Base-by-base conservation (phyloP, 2,113 vertebrate genomes). In the Gobio gobio region DNA sequence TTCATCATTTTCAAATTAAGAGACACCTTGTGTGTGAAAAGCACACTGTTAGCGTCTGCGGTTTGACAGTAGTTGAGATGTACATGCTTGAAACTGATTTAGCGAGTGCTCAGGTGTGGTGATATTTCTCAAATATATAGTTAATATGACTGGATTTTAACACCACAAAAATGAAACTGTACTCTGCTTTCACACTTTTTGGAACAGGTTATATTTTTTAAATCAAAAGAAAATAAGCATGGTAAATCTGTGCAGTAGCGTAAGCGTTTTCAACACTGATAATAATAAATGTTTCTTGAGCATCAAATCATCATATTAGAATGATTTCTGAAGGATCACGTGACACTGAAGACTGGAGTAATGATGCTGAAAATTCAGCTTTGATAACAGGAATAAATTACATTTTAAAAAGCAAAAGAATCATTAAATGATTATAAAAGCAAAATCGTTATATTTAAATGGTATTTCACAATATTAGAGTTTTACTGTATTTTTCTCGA, bases 1-100 rank as follows among this genome's bases (percentile, higher is more conserved):
- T 88, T 88, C 87, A 88, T 88, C 82, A 84, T 86, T 86, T 88
- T 84, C 70, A 88, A 86, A 88, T 88, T 86, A 88, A 88, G 87
- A 85, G 87, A 78, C 87, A 88, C 73, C 68, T 83, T 58, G 84
- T 43, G 70, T 68, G 59, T 88, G 80, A 86, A 80, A 40, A 54
- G 47, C 72, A 72, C 80, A 83, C 84, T 51, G 76, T 86, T 54
- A 81, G 68, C 73, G 77, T 86, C 84, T 80, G 81, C 58, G 26
- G 72, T 85, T 40, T 80, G 81, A 86, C 84, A 84, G 87, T 78
- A 80, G 58, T 47, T 66, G 81, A 59, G 76, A 74, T 9, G 54
- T 79, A 81, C 74, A 64, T 64, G 80, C 84, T 86, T 79, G 83
- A 78, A 86, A 83, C 59, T 86, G 84, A 86, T 88, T 88, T 88